Conservation (phyloP, 2,797 vertebrate genomes). For the Fistularia commersonii region DNA sequence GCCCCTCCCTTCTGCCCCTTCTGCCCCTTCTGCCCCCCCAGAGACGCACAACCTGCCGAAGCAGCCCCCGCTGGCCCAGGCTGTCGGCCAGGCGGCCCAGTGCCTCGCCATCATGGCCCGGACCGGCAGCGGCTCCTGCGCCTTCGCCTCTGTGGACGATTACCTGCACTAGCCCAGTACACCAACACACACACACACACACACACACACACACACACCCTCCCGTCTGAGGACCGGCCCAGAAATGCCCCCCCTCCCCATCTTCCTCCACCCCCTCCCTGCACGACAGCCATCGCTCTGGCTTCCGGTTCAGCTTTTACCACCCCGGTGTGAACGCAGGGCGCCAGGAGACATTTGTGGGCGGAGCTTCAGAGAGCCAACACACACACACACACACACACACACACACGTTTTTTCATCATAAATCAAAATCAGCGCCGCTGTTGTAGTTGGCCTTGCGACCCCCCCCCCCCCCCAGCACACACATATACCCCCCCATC, state of each 20-base stretch:
- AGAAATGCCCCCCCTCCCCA: constrained; percentile 10
- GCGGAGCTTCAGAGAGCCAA: constrained; percentile 7
- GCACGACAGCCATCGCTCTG: constrained; percentile 27
- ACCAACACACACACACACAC: constrained; percentile 1
- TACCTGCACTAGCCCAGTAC: constrained; percentile 89
- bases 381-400: constrained; percentile 9
- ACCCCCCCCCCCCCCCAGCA: background rate
- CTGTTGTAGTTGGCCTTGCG: constrained; percentile 1
- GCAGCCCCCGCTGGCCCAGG: constrained; percentile 95
- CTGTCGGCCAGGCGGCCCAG: constrained; percentile 94
- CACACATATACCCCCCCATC: background rate
- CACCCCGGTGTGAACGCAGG: background rate
- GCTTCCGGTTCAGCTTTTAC: constrained; percentile 34
- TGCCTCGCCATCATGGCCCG: constrained; percentile 97
- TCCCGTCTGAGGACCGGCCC: constrained; percentile 28
- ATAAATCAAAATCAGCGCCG: constrained; percentile 24
- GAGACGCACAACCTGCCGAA: constrained; percentile 99
- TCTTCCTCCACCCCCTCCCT: constrained; percentile 12
- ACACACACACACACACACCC: constrained; percentile 19
- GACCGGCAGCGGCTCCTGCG: constrained; percentile 93
- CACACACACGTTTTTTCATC: constrained; percentile 13
- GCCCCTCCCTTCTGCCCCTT: background rate
- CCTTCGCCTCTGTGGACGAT: constrained; percentile 96
- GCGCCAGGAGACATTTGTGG: constrained; percentile 19
- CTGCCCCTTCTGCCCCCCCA: constrained; percentile 44